A percentile compares a stretch with the other conserved stretches of the same genome.
phyloP scores from a whole-genome alignment of 1,140 invertebrate genomes.

The Formica selysi region DNA sequence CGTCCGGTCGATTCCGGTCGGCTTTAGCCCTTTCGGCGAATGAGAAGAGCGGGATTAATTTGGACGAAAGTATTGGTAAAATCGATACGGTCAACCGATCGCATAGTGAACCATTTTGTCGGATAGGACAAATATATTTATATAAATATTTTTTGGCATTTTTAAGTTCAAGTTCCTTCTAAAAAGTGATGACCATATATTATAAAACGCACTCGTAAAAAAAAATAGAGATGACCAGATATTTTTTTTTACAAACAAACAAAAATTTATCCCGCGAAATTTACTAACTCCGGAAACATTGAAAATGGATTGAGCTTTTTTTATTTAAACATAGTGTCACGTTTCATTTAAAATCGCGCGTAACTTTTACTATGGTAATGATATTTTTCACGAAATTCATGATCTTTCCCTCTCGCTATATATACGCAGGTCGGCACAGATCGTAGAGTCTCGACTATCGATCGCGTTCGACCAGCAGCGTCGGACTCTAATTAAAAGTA shows the following conservation, averaged over 20 bases:
- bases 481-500: constrained; percentile 59
- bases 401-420: not conserved
- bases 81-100: not conserved
- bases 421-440: not conserved
- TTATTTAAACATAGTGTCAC: not conserved
- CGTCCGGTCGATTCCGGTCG: constrained; percentile 35
- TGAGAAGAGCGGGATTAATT: constrained; percentile 35
- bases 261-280: constrained; percentile 1
- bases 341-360: not conserved
- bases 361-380: not conserved
- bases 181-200: not conserved
- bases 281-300: not conserved
- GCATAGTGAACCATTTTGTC: not conserved
- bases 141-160: not conserved
- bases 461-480: constrained; percentile 40
- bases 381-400: not conserved
- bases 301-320: not conserved
- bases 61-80: not conserved
- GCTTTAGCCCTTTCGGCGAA: constrained; percentile 16
- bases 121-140: not conserved
- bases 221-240: too few species aligned
- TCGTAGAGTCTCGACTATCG: constrained; percentile 14
- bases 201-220: too few species aligned
- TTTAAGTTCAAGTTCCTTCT: not conserved
- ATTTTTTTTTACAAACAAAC: not conserved